Conservation (phyloP, 2,888 invertebrate species). For the Steinernema scapterisci region DNA sequence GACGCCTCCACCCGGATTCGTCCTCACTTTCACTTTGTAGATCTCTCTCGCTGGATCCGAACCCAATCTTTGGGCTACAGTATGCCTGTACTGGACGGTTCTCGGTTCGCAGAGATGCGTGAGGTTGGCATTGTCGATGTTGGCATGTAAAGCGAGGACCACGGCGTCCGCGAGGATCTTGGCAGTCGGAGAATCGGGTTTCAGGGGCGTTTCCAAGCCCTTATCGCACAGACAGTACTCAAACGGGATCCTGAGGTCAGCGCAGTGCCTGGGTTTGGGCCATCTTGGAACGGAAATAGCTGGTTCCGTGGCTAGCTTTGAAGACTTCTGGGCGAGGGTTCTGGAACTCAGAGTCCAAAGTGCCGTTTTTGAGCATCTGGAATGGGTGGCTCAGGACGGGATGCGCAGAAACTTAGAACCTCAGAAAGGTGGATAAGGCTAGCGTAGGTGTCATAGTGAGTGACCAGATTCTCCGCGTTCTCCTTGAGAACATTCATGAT, state of each 20-base stretch:
- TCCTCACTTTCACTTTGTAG: neutral
- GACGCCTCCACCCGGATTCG: neutral
- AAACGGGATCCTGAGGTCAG: slow-evolving; percentile 41
- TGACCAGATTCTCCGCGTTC: slow-evolving; percentile 32
- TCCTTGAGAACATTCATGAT: neutral
- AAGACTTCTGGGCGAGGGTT: neutral
- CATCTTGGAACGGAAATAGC: neutral
- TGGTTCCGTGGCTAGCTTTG: neutral
- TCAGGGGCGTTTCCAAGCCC: neutral
- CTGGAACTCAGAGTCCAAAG: neutral
- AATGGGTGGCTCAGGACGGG: too few relatives aligned
- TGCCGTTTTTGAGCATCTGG: neutral
- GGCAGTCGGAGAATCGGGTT: neutral
- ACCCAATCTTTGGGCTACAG: neutral
- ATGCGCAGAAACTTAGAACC: too few relatives aligned
- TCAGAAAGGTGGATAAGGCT: neutral
- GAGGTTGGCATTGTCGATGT: neutral
- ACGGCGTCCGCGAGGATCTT: neutral
- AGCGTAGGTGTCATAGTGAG: slow-evolving; percentile 36
- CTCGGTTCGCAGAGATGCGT: neutral
- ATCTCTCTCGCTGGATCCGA: too few relatives aligned
- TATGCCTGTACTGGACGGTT: neutral
- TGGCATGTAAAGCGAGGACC: too few relatives aligned
- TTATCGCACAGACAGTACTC: slow-evolving; percentile 44
- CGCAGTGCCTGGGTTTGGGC: slow-evolving; percentile 36